Conservation (phyloP, 2,888 invertebrate genomes). For the Cyrtodaria siliqua region DNA sequence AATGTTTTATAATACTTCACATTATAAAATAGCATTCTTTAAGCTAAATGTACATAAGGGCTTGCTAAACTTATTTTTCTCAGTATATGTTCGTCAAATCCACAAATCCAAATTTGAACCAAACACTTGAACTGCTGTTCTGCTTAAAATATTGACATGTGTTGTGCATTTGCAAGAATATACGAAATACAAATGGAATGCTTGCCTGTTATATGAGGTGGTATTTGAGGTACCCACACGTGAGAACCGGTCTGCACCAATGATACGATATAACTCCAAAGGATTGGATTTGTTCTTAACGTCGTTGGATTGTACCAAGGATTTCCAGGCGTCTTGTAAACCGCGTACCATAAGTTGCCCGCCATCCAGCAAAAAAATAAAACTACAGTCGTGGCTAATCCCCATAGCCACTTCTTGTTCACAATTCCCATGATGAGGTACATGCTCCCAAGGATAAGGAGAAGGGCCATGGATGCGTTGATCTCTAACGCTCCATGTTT, state of each 20-base stretch:
- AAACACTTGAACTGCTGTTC: no score
- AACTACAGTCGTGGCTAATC: conserved; percentile 4
- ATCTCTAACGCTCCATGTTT: conserved; percentile 24
- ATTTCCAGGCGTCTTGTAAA: conserved; percentile 10
- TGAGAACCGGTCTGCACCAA: conserved; percentile 24
- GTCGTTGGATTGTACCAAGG: conserved; percentile 43
- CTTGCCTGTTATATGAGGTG: conserved; percentile 30
- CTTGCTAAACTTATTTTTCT: no score
- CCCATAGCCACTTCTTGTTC: conserved; percentile 9
- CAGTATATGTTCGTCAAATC: no score
- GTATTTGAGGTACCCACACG: conserved; percentile 10
- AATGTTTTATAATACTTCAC: no score
- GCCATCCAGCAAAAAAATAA: conserved; percentile 11
- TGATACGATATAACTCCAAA: conserved; percentile 25
- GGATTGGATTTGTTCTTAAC: conserved; percentile 7
- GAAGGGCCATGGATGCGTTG: conserved; percentile 14
- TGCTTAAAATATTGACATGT: no score
- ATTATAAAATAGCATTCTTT: no score
- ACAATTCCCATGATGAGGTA: conserved; percentile 13
- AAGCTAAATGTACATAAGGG: no score
- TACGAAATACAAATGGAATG: no score
- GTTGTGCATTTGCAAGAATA: no score
- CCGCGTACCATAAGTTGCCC: conserved; percentile 35
- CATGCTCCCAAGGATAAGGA: conserved; percentile 1
- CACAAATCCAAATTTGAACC: no score